Evolutionary conservation across 2,113 vertebrate species (phyloP), one percentile per base, ranked within the genome.

Genomic region (Serinus canaria): DNA sequence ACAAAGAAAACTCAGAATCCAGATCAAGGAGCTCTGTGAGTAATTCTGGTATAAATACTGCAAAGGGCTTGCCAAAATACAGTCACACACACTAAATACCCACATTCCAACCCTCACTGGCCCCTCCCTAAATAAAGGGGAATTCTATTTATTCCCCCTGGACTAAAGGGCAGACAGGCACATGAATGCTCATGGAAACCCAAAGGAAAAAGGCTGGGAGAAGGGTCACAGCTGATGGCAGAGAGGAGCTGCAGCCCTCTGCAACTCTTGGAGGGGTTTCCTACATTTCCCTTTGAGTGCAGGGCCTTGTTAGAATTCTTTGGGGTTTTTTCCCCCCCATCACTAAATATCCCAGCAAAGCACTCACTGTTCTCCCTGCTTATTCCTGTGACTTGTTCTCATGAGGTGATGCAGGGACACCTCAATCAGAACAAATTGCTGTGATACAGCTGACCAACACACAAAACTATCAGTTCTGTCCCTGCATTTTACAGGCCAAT

Each of bases 241-340:
- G 27, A 39, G 52, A 60, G 44, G 46, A 86, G 41, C 3, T 89
- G 63, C 9, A 46, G 35, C 35, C 7, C 24, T 60, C 4, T 75
- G 11, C 13, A 76, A 10, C 4, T 1, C 25, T 49, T 37, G 11
- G 15, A 30, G 39, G 10, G 10, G 11, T 47, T 64, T 60, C 23
- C 62, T 27, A 19, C 31, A 35, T 39, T 39, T 39, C 11, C 3
- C 25, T 64, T 66, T 9, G 9, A 50, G 24, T 25, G 19, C 53
- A 77, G 31, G 18, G 17, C 16, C 23, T 52, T 85, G 47, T 49
- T 25, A 85, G 30, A 22, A 47, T 68, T 60, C 6, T 33, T 68
- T 44, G 27, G 20, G 5, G 0, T 8, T 9, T 69, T 13, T 9
- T 15, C 4, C 13, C 5, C 7, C 25, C 17, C 15, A 59, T 5